Conservation (phyloP, 2,888 invertebrate species). For the Lasioglossum zephyrum region DNA sequence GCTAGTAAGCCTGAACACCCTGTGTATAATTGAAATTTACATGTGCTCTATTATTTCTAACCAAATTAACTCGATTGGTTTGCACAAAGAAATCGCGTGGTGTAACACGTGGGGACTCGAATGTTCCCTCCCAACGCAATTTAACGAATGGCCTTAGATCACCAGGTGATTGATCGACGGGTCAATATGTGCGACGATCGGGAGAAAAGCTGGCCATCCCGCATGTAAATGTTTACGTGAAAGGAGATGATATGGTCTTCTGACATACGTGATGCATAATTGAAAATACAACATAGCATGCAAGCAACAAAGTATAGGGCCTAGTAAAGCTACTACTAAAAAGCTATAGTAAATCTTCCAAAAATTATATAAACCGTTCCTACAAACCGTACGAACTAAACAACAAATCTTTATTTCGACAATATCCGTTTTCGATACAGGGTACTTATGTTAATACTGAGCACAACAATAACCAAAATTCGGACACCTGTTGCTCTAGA, state of each 20-base stretch:
- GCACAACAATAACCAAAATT: constrained; percentile 25
- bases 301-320: not conserved
- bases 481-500: constrained; percentile 49
- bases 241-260: constrained; percentile 27
- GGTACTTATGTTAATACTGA: not conserved
- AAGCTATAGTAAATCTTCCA: not conserved
- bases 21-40: not conserved
- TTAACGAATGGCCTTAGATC: constrained; percentile 16
- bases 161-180: constrained; percentile 18
- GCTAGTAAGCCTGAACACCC: no score
- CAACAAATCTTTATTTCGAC: no score
- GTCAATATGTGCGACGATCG: constrained; percentile 25
- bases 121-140: not conserved
- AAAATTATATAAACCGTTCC: no score
- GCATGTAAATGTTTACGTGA: constrained; percentile 37
- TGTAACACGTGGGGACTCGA: not conserved
- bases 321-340: not conserved
- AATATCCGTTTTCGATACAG: no score
- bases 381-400: no score
- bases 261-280: constrained; percentile 36
- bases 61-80: not conserved
- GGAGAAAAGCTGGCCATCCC: not conserved
- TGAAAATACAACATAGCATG: not conserved
- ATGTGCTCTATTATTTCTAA: not conserved
- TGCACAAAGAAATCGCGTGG: not conserved